phyloP scores from a whole-genome alignment of 2,888 invertebrate species.

The Crocallis elinguaria region DNA sequence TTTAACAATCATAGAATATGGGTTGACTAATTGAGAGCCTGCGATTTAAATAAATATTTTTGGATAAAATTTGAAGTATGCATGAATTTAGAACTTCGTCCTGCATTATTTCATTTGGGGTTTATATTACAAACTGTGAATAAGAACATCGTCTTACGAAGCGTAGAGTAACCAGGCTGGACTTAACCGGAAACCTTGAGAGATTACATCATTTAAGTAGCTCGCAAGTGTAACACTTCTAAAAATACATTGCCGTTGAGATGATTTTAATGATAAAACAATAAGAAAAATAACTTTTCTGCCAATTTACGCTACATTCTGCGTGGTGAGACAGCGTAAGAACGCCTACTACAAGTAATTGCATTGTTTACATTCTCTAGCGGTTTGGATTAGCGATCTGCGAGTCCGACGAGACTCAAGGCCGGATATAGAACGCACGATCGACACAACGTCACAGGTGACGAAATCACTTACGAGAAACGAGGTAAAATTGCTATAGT shows the following conservation, averaged over 20 bases:
- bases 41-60: no score
- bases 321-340: constrained; percentile 12
- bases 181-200: constrained; percentile 19
- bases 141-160: neutral
- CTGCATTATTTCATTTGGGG: no score
- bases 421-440: constrained; percentile 8
- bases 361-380: constrained; percentile 24
- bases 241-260: constrained; percentile 25
- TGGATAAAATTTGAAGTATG: no score
- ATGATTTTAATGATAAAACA: constrained; percentile 18
- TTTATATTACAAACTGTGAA: neutral
- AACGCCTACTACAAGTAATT: constrained; percentile 28
- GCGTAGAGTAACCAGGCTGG: constrained; percentile 8
- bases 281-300: constrained; percentile 22
- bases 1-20: neutral
- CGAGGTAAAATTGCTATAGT: constrained; percentile 39
- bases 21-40: neutral
- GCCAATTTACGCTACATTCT: constrained; percentile 17
- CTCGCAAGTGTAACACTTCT: constrained; percentile 20
- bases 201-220: constrained; percentile 23
- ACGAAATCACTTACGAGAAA: constrained; percentile 35
- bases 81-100: no score
- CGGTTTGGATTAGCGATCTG: constrained; percentile 18
- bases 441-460: constrained; percentile 27
- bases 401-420: constrained; percentile 6